Conservation (phyloP, 2,888 invertebrate species). For the Fabriciana adippe region DNA sequence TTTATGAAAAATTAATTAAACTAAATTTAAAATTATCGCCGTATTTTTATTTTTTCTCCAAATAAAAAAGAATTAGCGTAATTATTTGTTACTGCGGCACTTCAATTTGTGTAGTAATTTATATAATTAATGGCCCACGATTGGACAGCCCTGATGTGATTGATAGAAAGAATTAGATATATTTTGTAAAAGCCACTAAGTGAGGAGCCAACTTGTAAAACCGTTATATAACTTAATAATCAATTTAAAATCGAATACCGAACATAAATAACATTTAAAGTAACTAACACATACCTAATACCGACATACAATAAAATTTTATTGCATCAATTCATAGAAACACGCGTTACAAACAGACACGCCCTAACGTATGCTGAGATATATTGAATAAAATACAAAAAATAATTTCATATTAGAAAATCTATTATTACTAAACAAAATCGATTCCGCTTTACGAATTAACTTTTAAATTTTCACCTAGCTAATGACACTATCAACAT, state of each 20-base stretch:
- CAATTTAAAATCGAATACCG: constrained; percentile 61
- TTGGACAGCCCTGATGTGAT: neutral
- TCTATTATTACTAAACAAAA: neutral
- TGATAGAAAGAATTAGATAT: neutral
- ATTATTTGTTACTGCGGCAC: too few relatives aligned
- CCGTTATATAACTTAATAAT: constrained; percentile 44
- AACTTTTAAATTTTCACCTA: constrained; percentile 9
- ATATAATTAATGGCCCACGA: too few relatives aligned
- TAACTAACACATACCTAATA: constrained; percentile 56
- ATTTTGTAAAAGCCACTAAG: neutral
- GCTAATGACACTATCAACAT: constrained; percentile 16
- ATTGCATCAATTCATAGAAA: neutral
- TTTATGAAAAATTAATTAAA: too few relatives aligned
- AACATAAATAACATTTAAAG: constrained; percentile 61
- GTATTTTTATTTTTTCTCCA: too few relatives aligned
- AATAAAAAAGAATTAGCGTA: too few relatives aligned
- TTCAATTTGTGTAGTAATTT: too few relatives aligned
- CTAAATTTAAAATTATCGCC: too few relatives aligned
- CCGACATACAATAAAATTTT: constrained; percentile 35
- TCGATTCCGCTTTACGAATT: neutral
- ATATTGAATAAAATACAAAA: neutral
- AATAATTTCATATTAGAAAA: constrained; percentile 8
- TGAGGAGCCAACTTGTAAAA: constrained; percentile 18
- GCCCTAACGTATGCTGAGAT: neutral
- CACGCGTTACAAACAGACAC: neutral